Evolutionary conservation across 2,113 vertebrate species (phyloP), one percentile per base, ranked within the genome.

Genomic region (Oenanthe melanoleuca): DNA sequence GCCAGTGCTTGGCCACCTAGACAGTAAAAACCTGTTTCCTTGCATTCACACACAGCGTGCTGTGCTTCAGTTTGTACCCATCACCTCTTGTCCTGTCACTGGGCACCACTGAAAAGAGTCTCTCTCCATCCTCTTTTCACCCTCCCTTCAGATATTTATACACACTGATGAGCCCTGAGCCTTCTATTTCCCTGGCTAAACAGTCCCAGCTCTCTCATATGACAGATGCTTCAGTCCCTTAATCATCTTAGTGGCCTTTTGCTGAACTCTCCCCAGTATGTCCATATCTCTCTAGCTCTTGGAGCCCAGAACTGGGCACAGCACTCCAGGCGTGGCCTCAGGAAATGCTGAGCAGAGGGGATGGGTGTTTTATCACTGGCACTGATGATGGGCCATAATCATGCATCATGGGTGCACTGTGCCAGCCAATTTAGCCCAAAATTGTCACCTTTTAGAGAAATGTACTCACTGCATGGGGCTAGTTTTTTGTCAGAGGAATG

Each of bases 271-370:
- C 14, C 52, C 16, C 34, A 22, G 23, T 23, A 50, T 5, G 6
- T 42, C 57, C 66, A 38, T 20, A 5, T 55, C 23, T 67, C 45
- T 73, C 17, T 25, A 25, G 40, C 7, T 53, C 1, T 31, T 66
- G 66, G 9, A 85, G 25, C 44, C 42, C 38, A 71, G 47, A 88
- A 83, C 38, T 6, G 13, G 53, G 42, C 37, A 34, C 16, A 37
- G 24, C 0, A 0, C 11, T 57, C 22, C 47, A 74, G 60, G 17
- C 0, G 0, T 12, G 21, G 12, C 31, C 37, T 73, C 45, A 52
- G 26, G 47, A 89, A 28, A 33, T 15, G 65, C 40, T 55, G n/a
- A 90, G 25, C 29, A 71, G 40, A 75, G 8, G 17, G 11, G 11
- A 84, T 5, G 4, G 17, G 44, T 47, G 3, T 61, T 63, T 72